Evolutionary conservation across 2,888 invertebrate genomes (phyloP).

Genomic region (Hoplodrina ambigua): DNA sequence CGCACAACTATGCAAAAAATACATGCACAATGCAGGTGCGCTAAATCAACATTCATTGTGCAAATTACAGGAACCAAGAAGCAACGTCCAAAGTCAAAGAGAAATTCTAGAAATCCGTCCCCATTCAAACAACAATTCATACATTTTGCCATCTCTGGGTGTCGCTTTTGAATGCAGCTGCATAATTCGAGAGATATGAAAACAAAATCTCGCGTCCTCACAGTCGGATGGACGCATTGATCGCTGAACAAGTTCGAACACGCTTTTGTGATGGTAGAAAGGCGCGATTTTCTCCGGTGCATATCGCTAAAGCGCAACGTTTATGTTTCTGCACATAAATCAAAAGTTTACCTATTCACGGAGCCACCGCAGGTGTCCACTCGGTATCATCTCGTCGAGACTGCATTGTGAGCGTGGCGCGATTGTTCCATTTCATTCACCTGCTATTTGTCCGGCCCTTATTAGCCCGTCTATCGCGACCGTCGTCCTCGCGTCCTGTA

Average conservation of each 20-base stretch:
- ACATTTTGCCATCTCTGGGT: conserved; percentile 58
- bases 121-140: conserved; percentile 69
- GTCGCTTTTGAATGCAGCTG: conserved; percentile 60
- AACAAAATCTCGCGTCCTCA: conserved; percentile 74
- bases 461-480: conserved; percentile 75
- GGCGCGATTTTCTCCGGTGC: conserved; percentile 83
- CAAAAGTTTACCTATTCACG: conserved; percentile 74
- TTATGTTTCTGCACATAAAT: conserved; percentile 81
- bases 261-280: conserved; percentile 77
- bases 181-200: conserved; percentile 71
- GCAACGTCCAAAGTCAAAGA: conserved; percentile 57
- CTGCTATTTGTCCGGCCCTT: conserved; percentile 80
- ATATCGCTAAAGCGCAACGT: conserved; percentile 70
- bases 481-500: conserved; percentile 71
- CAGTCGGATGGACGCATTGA: conserved; percentile 76
- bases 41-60: conserved; percentile 72
- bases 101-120: conserved; percentile 68
- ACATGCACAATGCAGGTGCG: conserved; percentile 58
- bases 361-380: conserved; percentile 81
- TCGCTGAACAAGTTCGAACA: conserved; percentile 72
- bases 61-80: conserved; percentile 68
- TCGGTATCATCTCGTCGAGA: conserved; percentile 71
- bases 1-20: conserved; percentile 62
- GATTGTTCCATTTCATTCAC: conserved; percentile 79
- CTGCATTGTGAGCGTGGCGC: conserved; percentile 71